Conservation (phyloP, 92 coral and sea anemone species). For the Nematostella vectensis region DNA sequence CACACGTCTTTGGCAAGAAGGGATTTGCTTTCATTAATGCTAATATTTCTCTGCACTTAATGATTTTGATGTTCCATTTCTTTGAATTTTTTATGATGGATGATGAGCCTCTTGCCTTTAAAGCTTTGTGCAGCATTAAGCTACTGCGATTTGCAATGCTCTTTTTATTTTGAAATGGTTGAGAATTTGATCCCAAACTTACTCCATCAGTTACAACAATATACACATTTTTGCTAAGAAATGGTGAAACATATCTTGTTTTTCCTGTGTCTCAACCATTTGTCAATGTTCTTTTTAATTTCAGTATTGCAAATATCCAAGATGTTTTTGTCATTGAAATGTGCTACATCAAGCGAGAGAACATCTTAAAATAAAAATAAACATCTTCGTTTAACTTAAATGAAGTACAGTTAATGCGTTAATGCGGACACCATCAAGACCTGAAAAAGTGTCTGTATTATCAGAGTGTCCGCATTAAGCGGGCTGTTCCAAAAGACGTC, state of each 20-base stretch:
- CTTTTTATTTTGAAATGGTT: not conserved
- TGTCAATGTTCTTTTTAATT: not conserved
- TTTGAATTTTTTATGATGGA: not conserved
- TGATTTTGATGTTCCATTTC: not conserved
- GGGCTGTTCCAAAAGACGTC: too few relatives aligned
- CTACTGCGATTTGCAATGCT: conserved; percentile 12
- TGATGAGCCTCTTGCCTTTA: conserved; percentile 5
- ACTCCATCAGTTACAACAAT: conserved; percentile 17
- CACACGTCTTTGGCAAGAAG: not conserved
- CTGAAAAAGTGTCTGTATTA: too few relatives aligned
- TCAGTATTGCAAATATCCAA: conserved; percentile 1
- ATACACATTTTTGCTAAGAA: conserved; percentile 27
- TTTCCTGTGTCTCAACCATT: not conserved
- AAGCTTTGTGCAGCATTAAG: conserved; percentile 13
- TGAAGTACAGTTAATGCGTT: too few relatives aligned
- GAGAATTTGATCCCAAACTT: not conserved
- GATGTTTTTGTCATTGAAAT: not conserved
- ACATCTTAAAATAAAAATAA: not conserved
- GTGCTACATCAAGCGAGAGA: not conserved
- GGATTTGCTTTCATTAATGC: not conserved
- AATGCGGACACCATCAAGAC: too few relatives aligned
- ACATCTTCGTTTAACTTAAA: not conserved
- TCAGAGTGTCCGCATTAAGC: too few relatives aligned
- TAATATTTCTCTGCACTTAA: not conserved
- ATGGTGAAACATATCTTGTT: conserved; percentile 8